Evolutionary conservation across 1,140 invertebrate genomes (phyloP).

Genomic region (Tetragonula clypearis): DNA sequence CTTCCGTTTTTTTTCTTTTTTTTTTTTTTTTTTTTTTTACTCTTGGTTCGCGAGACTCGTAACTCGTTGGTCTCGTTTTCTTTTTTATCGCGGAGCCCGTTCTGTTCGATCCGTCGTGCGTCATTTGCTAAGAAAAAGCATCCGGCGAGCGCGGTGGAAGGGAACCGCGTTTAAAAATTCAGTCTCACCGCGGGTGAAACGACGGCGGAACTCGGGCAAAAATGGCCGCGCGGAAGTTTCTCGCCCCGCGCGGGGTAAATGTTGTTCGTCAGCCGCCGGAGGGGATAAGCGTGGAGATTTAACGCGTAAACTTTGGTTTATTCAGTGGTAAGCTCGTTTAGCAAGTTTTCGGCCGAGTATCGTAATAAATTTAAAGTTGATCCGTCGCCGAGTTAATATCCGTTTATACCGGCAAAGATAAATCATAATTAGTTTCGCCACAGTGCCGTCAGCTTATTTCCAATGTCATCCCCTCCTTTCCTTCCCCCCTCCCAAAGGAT

Average conservation of each 20-base stretch:
- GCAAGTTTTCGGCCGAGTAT: conserved; percentile 4
- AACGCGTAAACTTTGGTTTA: conserved; percentile 24
- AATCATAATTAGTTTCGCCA: conserved; percentile 5
- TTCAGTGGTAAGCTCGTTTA: not conserved
- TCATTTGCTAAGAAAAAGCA: not conserved
- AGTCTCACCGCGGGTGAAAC: not conserved
- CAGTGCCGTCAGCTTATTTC: not conserved
- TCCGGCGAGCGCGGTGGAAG: too few species aligned
- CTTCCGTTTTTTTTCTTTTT: too few species aligned
- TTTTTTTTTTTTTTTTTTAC: too few species aligned
- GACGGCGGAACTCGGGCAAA: not conserved
- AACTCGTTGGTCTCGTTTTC: too few species aligned
- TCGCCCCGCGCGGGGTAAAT: not conserved
- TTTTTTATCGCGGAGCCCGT: too few species aligned
- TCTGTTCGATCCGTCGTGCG: not conserved
- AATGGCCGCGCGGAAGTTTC: not conserved
- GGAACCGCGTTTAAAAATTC: not conserved
- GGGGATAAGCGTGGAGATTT: not conserved
- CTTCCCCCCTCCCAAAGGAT: not conserved
- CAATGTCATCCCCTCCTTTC: not conserved
- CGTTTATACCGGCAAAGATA: not conserved
- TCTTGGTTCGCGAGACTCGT: too few species aligned
- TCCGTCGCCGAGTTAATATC: not conserved
- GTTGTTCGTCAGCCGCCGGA: conserved; percentile 13
- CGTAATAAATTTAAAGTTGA: conserved; percentile 16